phyloP scores from a whole-genome alignment of 2,888 invertebrate genomes.

The Drymonia ruficornis region DNA sequence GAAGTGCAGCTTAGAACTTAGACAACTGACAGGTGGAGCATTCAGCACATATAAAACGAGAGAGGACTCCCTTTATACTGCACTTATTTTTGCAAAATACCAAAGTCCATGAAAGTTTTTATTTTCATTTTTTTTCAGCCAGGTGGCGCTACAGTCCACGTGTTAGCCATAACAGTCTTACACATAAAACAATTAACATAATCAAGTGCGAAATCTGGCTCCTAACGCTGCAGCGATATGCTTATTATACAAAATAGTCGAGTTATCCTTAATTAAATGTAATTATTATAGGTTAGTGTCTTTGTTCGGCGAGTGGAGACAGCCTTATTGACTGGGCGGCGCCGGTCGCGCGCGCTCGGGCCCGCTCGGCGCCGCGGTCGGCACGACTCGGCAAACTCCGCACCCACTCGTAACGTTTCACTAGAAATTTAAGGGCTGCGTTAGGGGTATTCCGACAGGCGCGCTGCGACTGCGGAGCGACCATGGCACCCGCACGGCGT shows the following conservation, averaged over 20 bases:
- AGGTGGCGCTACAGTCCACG: slow-evolving; percentile 14
- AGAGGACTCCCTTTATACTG: not conserved
- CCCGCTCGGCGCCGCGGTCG: slow-evolving; percentile 62
- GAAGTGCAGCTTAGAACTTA: slow-evolving; percentile 2
- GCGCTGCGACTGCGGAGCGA: slow-evolving; percentile 59
- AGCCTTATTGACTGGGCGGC: slow-evolving; percentile 85
- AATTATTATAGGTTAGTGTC: slow-evolving; percentile 84
- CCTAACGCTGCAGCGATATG: slow-evolving; percentile 60
- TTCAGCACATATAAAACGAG: not conserved
- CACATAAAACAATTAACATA: slow-evolving; percentile 35
- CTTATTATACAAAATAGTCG: slow-evolving; percentile 72
- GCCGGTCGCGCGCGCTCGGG: slow-evolving; percentile 72
- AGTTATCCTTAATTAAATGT: slow-evolving; percentile 81
- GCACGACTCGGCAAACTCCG: slow-evolving; percentile 59
- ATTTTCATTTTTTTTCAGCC: not conserved
- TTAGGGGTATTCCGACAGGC: slow-evolving; percentile 67
- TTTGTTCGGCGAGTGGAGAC: slow-evolving; percentile 81
- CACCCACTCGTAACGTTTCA: slow-evolving; percentile 54
- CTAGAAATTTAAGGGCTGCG: slow-evolving; percentile 82
- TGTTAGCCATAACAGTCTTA: slow-evolving; percentile 13
- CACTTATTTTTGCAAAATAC: not conserved
- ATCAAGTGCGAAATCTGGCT: slow-evolving; percentile 50
- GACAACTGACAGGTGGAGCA: not conserved
- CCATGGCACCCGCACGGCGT: slow-evolving; percentile 58
- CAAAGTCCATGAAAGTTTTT: not conserved